Conservation (phyloP, 2,113 vertebrate species). For the Notiomystis cincta region DNA sequence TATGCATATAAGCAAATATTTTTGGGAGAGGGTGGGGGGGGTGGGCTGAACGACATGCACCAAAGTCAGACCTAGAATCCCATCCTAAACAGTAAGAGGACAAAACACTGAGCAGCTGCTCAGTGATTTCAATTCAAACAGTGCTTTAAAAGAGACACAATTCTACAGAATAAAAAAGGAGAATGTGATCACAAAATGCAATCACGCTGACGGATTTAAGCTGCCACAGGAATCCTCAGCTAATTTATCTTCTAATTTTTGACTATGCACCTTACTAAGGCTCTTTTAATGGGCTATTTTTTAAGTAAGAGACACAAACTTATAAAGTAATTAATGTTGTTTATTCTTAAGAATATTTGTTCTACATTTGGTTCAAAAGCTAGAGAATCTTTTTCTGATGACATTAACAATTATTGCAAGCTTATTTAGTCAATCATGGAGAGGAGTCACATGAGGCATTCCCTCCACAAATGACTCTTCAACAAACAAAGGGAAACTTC, state of each 20-base stretch:
- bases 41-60: neutral
- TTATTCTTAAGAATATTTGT: neutral
- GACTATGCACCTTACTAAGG: neutral
- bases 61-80: neutral
- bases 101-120: neutral
- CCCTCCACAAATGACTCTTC: neutral
- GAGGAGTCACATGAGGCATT: neutral
- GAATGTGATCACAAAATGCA: neutral
- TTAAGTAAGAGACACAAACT: neutral
- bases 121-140: neutral
- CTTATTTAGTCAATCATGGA: neutral
- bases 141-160: neutral
- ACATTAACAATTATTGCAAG: neutral
- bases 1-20: neutral
- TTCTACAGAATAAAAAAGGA: neutral
- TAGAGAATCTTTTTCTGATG: neutral
- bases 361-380: neutral
- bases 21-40: no score
- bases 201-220: neutral
- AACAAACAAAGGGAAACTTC: neutral
- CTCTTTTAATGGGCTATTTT: neutral
- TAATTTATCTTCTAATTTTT: neutral
- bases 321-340: neutral
- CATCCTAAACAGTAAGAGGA: neutral
- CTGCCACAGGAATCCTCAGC: neutral